These are phyloP conservation scores for Lasioglossum vierecki DNA, from an alignment of 2,888 invertebrate genomes.

Conservation along the genomic window DNA sequence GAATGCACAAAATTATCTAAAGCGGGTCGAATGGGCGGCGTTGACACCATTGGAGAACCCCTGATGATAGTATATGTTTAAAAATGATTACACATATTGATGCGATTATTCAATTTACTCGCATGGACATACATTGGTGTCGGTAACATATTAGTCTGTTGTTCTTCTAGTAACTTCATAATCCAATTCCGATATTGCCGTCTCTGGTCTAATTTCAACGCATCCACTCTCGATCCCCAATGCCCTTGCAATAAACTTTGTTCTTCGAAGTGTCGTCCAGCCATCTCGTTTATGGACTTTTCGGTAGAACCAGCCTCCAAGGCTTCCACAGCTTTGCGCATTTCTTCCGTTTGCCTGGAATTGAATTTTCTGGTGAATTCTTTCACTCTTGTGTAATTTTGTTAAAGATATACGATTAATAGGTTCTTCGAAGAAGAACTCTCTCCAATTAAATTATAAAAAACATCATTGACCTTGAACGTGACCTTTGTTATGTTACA, in stretches of 20 bases:
- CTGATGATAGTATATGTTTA: slow-evolving; percentile 69
- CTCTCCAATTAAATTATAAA: slow-evolving; percentile 26
- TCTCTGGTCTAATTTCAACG: slow-evolving; percentile 93
- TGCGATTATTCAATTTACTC: neutral
- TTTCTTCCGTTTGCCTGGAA: slow-evolving; percentile 92
- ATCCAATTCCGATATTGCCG: slow-evolving; percentile 96
- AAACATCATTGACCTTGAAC: slow-evolving; percentile 30
- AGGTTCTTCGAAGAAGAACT: neutral
- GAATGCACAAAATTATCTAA: slow-evolving; percentile 76
- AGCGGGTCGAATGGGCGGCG: slow-evolving; percentile 79
- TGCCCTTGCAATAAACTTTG: slow-evolving; percentile 93
- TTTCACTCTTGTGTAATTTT: slow-evolving; percentile 12
- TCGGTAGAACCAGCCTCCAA: slow-evolving; percentile 92
- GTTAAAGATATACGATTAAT: slow-evolving; percentile 9
- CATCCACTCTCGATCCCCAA: slow-evolving; percentile 94
- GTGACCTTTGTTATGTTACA: slow-evolving; percentile 36
- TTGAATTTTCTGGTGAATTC: slow-evolving; percentile 18
- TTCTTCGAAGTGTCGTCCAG: slow-evolving; percentile 92
- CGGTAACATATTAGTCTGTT: slow-evolving; percentile 86
- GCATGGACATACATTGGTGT: slow-evolving; percentile 84
- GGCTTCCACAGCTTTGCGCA: slow-evolving; percentile 93
- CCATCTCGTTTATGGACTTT: slow-evolving; percentile 93
- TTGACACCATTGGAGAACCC: slow-evolving; percentile 84
- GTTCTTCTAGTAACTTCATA: slow-evolving; percentile 91
- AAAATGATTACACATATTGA: neutral